Base-by-base conservation (phyloP, 2,888 invertebrate species). In the Monochamus alternatus region DNA sequence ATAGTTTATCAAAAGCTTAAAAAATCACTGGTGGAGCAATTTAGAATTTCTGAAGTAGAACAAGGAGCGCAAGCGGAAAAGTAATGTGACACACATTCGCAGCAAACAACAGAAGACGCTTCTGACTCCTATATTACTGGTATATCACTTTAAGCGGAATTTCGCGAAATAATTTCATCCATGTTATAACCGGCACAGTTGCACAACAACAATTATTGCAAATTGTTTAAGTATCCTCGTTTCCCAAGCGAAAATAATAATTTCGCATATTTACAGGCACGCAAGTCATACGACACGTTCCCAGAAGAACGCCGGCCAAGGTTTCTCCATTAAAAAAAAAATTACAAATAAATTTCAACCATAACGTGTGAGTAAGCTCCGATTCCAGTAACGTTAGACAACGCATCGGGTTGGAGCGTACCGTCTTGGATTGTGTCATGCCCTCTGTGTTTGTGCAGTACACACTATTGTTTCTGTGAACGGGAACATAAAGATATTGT, bases 351-450 rank as follows among this genome's bases (percentile, higher is more conserved):
- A 64, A 64, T 64, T 64, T 64, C 30, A 64, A 64, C 64, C 14
- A 64, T 38, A 44, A 64, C n/a, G 64, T 64, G 64, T 64, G 64
- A 64, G 64, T 64, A 64, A 64, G 64, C 30, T 14, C 30, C 47
- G 64, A 64, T 64, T 64, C 64, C 64, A 47, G 64, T 47, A 64
- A 64, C 31, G 47, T 64, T 64, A 64, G 64, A 64, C 64, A 44
- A 43, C 43, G 43, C 43, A 22, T 3, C 64, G 12, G 9, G 9
- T 5, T 63, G 62, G 62, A 43, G 38, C 64, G 30, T 47, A 47
- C 44, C 64, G 22, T 51, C 64, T 64, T 51, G n/a, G 47, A 9
- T 44, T 64, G 64, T 64, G 64, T 64, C 64, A 64, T 47, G 64
- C 64, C 47, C 38, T 38, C 38, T 38, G 38, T 38, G 5, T 47